These are phyloP conservation scores for Syngnathus floridae DNA, from an alignment of 2,113 vertebrate genomes.

Conservation along the genomic window DNA sequence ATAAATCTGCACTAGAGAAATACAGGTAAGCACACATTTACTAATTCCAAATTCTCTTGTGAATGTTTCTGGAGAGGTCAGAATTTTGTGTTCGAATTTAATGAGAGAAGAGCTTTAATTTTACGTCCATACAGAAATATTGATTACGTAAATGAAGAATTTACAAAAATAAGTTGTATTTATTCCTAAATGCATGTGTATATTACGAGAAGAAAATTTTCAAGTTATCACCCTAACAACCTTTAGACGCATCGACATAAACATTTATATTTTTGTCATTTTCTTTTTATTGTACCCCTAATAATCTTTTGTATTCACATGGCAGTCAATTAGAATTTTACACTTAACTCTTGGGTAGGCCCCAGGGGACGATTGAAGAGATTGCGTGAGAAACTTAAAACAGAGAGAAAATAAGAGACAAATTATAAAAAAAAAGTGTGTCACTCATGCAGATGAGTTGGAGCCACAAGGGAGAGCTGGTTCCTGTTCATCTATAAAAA, in stretches of 20 bases:
- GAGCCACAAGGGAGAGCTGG: slow-evolving; percentile 57
- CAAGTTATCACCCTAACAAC: background rate
- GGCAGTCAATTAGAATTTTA: slow-evolving; percentile 12
- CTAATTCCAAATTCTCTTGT: no score
- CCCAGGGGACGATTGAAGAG: slow-evolving; percentile 37
- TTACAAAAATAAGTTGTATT: background rate
- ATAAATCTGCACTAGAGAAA: no score
- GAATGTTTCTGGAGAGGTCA: background rate
- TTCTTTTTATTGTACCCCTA: background rate
- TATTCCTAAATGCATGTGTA: background rate
- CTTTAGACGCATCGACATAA: background rate
- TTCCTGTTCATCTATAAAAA: slow-evolving; percentile 69
- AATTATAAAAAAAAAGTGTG: slow-evolving; percentile 63
- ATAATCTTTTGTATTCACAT: slow-evolving; percentile 1
- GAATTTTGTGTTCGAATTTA: background rate
- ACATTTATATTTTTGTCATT: background rate
- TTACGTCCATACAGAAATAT: background rate
- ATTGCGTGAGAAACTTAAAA: slow-evolving; percentile 35
- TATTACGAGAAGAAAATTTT: background rate
- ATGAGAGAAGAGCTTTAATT: background rate
- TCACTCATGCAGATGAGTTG: slow-evolving; percentile 55
- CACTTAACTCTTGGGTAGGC: slow-evolving; percentile 19
- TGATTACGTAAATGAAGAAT: background rate
- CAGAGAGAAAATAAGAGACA: slow-evolving; percentile 43
- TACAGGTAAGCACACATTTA: no score